A percentile compares a stretch with the other conserved stretches of the same genome.
These are phyloP conservation scores for Tiliacea citrago DNA, from an alignment of 2,888 invertebrate genomes.

Conservation along the genomic window DNA sequence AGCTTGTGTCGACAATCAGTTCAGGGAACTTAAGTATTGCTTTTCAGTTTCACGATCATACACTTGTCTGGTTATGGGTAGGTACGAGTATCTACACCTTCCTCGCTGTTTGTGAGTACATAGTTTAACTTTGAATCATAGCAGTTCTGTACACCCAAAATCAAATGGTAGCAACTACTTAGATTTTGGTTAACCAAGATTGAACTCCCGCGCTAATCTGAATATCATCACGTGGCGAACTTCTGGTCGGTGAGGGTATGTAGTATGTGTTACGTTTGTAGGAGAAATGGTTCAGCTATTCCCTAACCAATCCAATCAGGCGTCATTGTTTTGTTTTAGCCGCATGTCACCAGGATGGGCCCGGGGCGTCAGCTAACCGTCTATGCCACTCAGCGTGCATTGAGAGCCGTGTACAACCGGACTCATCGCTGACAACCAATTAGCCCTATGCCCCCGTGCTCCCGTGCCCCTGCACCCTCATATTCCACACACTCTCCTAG, in stretches of 20 bases:
- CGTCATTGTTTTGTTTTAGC: constrained; percentile 78
- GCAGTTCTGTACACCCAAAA: not conserved
- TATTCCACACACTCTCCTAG: constrained; percentile 72
- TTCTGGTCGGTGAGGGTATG: constrained; percentile 25
- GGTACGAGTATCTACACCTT: not conserved
- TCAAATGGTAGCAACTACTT: constrained; percentile 11
- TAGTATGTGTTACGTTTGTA: constrained; percentile 22
- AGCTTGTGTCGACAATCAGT: constrained; percentile 26
- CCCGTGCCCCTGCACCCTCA: constrained; percentile 69
- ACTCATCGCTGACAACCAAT: constrained; percentile 89
- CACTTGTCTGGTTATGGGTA: not conserved
- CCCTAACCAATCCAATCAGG: constrained; percentile 73
- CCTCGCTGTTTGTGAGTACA: not conserved
- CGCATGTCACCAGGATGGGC: constrained; percentile 74
- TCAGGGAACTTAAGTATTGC: constrained; percentile 14
- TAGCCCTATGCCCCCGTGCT: constrained; percentile 80
- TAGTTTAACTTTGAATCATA: not conserved
- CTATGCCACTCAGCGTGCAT: constrained; percentile 74
- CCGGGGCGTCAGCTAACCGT: constrained; percentile 71
- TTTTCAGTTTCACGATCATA: not conserved
- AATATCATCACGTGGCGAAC: constrained; percentile 41
- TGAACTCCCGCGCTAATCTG: constrained; percentile 44
- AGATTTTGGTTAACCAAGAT: constrained; percentile 29
- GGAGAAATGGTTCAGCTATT: constrained; percentile 52
- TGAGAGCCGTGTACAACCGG: constrained; percentile 76